A percentile compares a stretch with the other conserved stretches of the same genome.
Evolutionary conservation across 2,888 invertebrate genomes (phyloP).

Genomic region (Drosophila rellima): DNA sequence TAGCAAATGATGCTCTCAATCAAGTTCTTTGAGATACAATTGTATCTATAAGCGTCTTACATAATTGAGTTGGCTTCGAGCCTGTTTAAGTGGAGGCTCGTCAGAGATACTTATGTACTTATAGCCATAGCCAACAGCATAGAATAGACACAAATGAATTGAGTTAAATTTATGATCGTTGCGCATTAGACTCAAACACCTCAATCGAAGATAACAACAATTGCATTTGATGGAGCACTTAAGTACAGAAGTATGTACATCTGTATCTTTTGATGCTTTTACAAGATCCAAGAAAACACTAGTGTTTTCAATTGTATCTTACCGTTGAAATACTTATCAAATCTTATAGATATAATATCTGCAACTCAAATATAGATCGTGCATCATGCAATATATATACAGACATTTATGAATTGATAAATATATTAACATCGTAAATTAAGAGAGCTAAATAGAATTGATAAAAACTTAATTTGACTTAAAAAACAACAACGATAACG

Average conservation of each 20-base stretch:
- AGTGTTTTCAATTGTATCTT: no score
- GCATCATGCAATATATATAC: neutral
- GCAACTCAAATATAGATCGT: neutral
- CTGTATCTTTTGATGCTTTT: slow-evolving; percentile 1
- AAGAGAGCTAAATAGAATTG: no score
- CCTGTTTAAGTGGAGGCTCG: slow-evolving; percentile 57
- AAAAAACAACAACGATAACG: neutral
- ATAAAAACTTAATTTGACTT: no score
- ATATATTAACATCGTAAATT: neutral
- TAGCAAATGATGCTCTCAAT: slow-evolving; percentile 65
- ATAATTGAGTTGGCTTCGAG: slow-evolving; percentile 40
- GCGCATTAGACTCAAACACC: slow-evolving; percentile 54
- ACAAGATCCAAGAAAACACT: neutral
- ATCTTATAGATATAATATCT: neutral
- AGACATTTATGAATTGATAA: neutral
- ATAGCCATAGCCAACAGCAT: slow-evolving; percentile 22
- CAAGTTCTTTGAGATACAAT: slow-evolving; percentile 55
- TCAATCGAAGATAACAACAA: slow-evolving; percentile 30
- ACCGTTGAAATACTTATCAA: neutral
- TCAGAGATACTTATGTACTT: slow-evolving; percentile 44
- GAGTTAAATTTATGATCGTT: slow-evolving; percentile 53
- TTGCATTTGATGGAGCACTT: slow-evolving; percentile 2
- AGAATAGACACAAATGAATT: slow-evolving; percentile 52
- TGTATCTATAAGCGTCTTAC: slow-evolving; percentile 49
- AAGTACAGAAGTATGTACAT: neutral